Percentiles rank a stretch among this genome's conserved stretches.
Conservation (phyloP, 2,113 vertebrate species). For the Illadopsis cleaveri region DNA sequence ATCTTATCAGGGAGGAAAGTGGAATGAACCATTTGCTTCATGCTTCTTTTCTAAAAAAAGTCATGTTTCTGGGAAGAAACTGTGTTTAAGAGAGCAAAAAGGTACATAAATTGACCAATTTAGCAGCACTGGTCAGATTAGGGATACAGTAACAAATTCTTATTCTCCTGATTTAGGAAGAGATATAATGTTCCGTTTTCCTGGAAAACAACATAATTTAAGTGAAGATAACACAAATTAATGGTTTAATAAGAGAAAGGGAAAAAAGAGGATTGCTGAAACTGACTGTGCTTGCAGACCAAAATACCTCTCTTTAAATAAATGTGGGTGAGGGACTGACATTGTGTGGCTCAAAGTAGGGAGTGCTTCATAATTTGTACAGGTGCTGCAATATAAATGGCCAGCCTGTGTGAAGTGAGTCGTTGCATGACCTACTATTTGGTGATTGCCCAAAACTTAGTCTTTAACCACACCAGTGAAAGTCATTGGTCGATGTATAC, state of each 20-base stretch:
- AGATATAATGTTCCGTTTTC: conserved; percentile 7
- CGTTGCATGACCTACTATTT: not conserved
- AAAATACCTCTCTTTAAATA: not conserved
- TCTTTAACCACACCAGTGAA: not conserved
- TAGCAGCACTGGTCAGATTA: not conserved
- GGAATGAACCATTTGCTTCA: not conserved
- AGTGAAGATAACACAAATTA: not conserved
- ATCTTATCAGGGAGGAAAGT: conserved; percentile 13
- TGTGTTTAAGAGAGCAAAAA: not conserved
- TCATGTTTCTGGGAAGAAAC: not conserved
- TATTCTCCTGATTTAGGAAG: not conserved
- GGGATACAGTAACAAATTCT: not conserved
- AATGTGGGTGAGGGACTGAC: not conserved
- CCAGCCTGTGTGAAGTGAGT: not conserved
- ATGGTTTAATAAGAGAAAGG: not conserved
- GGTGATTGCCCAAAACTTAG: not conserved
- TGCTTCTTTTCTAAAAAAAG: conserved; percentile 8
- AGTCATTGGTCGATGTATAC: not conserved
- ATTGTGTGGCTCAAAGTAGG: not conserved
- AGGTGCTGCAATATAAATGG: not conserved
- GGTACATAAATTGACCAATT: conserved; percentile 32
- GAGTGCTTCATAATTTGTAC: not conserved
- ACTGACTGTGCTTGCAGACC: not conserved
- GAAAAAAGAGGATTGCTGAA: not conserved
- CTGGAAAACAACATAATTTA: conserved; percentile 4